These are phyloP conservation scores for Meles meles DNA, from an alignment of 2,113 vertebrate genomes.

Conservation along the genomic window DNA sequence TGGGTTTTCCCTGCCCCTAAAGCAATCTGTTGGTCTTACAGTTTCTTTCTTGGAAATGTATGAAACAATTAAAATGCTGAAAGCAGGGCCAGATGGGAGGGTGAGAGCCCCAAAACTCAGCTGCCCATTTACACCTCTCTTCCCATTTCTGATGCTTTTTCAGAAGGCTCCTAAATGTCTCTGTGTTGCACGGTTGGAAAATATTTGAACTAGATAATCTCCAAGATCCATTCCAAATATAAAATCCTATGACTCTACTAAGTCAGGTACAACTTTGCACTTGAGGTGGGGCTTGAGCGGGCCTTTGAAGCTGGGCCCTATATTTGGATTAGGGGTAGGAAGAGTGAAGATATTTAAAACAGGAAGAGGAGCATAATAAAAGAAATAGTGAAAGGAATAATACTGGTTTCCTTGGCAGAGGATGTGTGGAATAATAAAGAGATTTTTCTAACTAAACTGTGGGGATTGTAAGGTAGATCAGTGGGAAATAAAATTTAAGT, in stretches of 20 bases:
- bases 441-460: constrained; percentile 46
- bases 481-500: constrained; percentile 66
- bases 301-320: not conserved
- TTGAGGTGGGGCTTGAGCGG: not conserved
- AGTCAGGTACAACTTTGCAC: constrained; percentile 17
- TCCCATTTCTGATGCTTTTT: not conserved
- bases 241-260: not conserved
- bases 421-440: constrained; percentile 58
- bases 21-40: not conserved
- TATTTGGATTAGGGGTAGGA: constrained; percentile 61
- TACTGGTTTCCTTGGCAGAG: constrained; percentile 55
- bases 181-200: constrained; percentile 2
- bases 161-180: constrained; percentile 13
- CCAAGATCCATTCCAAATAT: not conserved
- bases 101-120: not conserved
- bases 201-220: constrained; percentile 52
- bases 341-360: constrained; percentile 55
- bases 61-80: not conserved
- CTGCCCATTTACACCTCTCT: not conserved
- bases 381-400: constrained; percentile 42
- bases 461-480: constrained; percentile 42
- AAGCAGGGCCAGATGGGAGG: not conserved
- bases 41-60: not conserved
- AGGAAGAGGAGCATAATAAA: constrained; percentile 54
- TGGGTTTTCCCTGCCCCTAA: not conserved